phyloP scores from a whole-genome alignment of 2,888 invertebrate genomes.

The Tiliacea citrago region DNA sequence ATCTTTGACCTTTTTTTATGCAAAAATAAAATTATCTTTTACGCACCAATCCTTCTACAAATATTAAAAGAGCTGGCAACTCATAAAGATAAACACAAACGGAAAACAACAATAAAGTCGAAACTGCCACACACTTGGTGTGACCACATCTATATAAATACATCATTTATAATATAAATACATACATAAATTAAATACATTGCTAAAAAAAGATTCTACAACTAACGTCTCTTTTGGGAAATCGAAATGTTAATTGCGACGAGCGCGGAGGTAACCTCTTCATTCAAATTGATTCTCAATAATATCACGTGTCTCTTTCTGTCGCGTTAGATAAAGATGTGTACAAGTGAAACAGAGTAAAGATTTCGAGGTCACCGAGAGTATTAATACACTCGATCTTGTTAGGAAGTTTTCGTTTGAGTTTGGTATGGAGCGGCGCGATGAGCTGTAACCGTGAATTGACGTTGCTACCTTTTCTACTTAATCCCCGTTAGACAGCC shows the following conservation, averaged over 20 bases:
- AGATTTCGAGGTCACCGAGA: slow-evolving; percentile 46
- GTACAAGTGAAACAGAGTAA: slow-evolving; percentile 42
- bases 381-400: slow-evolving; percentile 61
- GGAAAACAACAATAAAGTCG: slow-evolving; percentile 2
- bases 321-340: background rate
- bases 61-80: slow-evolving; percentile 12
- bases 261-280: slow-evolving; percentile 43
- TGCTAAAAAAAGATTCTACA: slow-evolving; percentile 4
- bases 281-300: slow-evolving; percentile 65
- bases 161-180: background rate
- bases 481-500: slow-evolving; percentile 14
- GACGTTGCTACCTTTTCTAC: slow-evolving; percentile 28
- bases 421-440: slow-evolving; percentile 27
- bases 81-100: slow-evolving; percentile 14
- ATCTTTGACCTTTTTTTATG: no score
- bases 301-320: slow-evolving; percentile 58
- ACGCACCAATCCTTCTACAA: slow-evolving; percentile 10
- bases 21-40: slow-evolving; percentile 8
- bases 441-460: slow-evolving; percentile 26
- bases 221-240: slow-evolving; percentile 30
- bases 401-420: slow-evolving; percentile 54
- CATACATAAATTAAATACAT: background rate
- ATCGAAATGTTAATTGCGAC: slow-evolving; percentile 50
- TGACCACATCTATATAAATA: background rate
- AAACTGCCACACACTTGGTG: background rate